Evolutionary conservation across 2,797 vertebrate species (phyloP).

Genomic region (Myotis planiceps): DNA sequence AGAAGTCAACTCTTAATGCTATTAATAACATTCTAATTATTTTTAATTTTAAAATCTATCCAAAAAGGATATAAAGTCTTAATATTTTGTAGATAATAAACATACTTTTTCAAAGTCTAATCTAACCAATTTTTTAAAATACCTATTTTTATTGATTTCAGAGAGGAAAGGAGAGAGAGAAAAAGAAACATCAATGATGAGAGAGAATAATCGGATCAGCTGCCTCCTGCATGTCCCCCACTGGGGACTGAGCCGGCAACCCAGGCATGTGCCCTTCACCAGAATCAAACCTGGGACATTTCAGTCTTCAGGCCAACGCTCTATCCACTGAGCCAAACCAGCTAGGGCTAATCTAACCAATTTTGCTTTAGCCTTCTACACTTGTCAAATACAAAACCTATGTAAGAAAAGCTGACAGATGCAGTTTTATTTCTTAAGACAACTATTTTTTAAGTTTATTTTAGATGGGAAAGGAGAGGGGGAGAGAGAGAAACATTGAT

Average conservation of each 20-base stretch:
- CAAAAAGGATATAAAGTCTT: not conserved
- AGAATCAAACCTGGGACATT: no score
- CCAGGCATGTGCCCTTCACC: no score
- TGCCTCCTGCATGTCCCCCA: no score
- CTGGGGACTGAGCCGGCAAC: no score
- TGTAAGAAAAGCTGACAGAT: conserved; percentile 27
- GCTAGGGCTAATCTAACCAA: not conserved
- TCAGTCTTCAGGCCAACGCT: no score
- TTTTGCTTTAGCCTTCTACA: conserved; percentile 35
- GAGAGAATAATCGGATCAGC: no score
- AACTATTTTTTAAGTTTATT: not conserved
- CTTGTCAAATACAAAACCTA: conserved; percentile 52
- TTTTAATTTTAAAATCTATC: conserved; percentile 14
- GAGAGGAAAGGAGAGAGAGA: no score
- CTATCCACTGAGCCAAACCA: no score
- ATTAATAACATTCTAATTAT: not conserved
- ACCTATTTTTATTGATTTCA: no score
- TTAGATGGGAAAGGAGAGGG: not conserved
- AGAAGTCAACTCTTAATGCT: conserved; percentile 1
- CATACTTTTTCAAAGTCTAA: conserved; percentile 28
- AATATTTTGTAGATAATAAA: conserved; percentile 37
- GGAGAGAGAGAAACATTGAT: not conserved
- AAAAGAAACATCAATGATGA: no score
- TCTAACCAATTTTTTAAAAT: not conserved
- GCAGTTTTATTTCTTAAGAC: conserved; percentile 53